A percentile compares a stretch with the other conserved stretches of the same genome.
Conservation (phyloP, 2,113 vertebrate genomes). For the Tautogolabrus adspersus region DNA sequence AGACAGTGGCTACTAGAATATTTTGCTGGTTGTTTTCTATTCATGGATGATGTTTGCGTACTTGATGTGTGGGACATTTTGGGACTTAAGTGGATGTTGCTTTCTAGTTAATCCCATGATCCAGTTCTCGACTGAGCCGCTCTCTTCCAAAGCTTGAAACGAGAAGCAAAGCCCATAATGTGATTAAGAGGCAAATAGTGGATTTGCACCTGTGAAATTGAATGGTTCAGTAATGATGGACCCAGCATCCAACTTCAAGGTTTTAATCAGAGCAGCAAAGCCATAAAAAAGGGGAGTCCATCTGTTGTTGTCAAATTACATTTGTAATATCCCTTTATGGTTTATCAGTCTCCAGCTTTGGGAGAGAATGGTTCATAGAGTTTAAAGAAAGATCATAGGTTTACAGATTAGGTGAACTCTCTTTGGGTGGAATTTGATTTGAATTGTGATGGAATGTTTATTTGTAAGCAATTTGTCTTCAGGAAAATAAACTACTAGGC, state of each 20-base stretch:
- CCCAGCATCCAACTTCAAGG: background rate
- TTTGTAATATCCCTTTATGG: background rate
- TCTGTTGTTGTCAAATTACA: background rate
- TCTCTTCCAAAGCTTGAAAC: constrained; percentile 55
- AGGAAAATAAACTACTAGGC: constrained; percentile 81
- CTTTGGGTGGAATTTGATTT: constrained; percentile 64
- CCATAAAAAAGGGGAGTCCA: background rate
- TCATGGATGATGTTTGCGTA: constrained; percentile 69
- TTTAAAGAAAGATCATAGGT: constrained; percentile 54
- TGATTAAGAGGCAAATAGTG: constrained; percentile 35
- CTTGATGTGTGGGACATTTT: constrained; percentile 56
- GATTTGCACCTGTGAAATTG: background rate
- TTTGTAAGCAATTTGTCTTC: constrained; percentile 73
- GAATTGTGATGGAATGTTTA: constrained; percentile 75
- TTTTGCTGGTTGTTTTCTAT: constrained; percentile 63
- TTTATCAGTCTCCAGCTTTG: constrained; percentile 46
- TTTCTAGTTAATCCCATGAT: constrained; percentile 63
- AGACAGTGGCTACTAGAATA: constrained; percentile 64
- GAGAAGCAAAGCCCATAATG: constrained; percentile 39
- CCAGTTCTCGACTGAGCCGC: constrained; percentile 25
- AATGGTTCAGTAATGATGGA: background rate
- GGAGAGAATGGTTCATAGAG: constrained; percentile 38
- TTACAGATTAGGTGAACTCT: constrained; percentile 58
- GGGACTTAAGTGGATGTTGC: constrained; percentile 55
- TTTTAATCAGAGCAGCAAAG: background rate